phyloP scores from a whole-genome alignment of 2,113 vertebrate species.

The Sylvilagus bachmani region DNA sequence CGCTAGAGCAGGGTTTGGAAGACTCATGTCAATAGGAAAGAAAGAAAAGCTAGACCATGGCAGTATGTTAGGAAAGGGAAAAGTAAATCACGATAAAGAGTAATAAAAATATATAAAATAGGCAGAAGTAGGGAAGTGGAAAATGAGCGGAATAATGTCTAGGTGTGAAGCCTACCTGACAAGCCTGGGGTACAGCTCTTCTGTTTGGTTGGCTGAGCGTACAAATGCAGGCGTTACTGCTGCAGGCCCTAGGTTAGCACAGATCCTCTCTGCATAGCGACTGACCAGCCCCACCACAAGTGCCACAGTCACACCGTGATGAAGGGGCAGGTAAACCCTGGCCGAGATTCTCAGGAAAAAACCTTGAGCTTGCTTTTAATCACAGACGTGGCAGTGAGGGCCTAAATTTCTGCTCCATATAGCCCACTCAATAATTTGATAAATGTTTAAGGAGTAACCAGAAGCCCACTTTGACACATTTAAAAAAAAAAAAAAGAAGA shows the following conservation, averaged over 20 bases:
- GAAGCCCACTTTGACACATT: background rate
- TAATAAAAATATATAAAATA: background rate
- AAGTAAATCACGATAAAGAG: background rate
- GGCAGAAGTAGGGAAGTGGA: background rate
- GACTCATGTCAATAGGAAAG: background rate
- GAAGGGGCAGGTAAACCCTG: background rate
- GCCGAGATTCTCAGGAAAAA: background rate
- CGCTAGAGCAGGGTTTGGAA: background rate
- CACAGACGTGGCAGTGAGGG: background rate
- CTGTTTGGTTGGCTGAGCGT: background rate
- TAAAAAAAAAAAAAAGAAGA: too few relatives aligned
- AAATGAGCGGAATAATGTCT: background rate
- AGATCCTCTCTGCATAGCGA: background rate
- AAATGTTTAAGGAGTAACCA: constrained; percentile 35
- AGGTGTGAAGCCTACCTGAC: background rate
- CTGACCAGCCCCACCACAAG: background rate
- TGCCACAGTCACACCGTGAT: rapidly evolving
- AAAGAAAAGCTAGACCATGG: background rate
- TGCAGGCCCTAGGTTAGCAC: background rate
- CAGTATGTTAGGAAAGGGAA: background rate
- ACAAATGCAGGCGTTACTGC: background rate
- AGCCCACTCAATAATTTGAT: constrained; percentile 21
- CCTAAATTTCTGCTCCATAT: background rate
- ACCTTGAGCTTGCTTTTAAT: background rate
- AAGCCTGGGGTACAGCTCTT: background rate